Evolutionary conservation across 2,113 vertebrate species (phyloP).

Genomic region (Phyllostomus hastatus): DNA sequence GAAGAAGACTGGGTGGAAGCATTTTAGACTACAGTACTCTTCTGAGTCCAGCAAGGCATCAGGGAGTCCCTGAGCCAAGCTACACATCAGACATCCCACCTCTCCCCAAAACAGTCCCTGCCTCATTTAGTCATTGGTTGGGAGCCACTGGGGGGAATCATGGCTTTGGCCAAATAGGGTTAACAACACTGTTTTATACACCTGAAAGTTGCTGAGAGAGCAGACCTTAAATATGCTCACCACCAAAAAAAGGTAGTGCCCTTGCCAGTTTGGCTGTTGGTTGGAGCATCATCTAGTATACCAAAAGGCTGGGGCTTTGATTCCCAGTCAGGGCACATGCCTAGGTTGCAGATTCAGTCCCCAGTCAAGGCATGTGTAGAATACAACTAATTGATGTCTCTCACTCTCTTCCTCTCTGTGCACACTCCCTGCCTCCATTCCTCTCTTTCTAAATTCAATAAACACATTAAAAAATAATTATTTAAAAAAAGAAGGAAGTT

Average conservation of each 20-base stretch:
- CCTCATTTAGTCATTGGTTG: background rate
- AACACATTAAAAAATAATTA: no score
- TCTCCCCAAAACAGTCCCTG: background rate
- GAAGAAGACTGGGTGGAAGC: background rate
- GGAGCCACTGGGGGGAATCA: background rate
- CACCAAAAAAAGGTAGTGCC: background rate
- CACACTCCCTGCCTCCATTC: no score
- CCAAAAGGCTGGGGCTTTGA: no score
- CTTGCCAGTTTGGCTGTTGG: no score
- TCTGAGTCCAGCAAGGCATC: background rate
- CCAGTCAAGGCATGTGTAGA: no score
- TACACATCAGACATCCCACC: background rate
- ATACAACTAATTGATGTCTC: no score
- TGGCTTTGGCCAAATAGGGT: background rate
- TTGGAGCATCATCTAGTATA: no score
- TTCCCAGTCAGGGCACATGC: no score
- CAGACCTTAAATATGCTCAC: background rate
- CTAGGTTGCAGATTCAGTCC: no score
- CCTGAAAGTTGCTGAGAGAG: background rate
- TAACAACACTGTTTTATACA: background rate
- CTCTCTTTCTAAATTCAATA: no score
- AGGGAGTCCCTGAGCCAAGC: background rate
- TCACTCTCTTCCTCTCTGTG: no score
- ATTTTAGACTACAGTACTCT: background rate
- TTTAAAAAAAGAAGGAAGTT: background rate